Evolutionary conservation across 1,140 invertebrate genomes (phyloP), one percentile per base, ranked within the genome.

Genomic region (Streblospio benedicti): DNA sequence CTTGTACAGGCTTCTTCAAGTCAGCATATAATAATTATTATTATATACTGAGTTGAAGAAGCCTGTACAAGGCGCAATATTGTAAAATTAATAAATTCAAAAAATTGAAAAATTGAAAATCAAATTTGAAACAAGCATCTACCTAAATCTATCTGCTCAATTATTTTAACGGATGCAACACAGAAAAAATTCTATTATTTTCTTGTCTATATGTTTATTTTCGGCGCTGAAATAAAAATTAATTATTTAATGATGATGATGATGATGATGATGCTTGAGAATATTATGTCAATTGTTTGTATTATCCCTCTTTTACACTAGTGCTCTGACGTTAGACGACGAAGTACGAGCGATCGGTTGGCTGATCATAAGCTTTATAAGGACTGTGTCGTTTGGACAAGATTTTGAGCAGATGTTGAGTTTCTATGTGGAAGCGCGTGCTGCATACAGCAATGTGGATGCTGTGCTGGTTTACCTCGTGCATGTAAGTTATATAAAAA

Each of bases 351-450:
- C 89, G 74, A 90, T 94, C 49, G 85, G 89, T 5, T 83, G 85
- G 60, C 76, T 96, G 23, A 89, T 97, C 53, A 88, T 86, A 63
- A 83, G 83, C 61, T 86, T 93, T 61, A 84, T 97, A 18, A 81
- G 85, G 67, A 83, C 84, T 52, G 87, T 96, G 4, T 83, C 86
- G 65, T 92, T 88, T 75, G 87, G 88, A 30, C 79, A 85, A 38
- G 89, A 96, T 77, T 87, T 91, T 75, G 91, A 94, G 74, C 87
- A 89, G 68, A 90, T 94, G 72, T 80, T 97, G 2, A 87, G 85
- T 72, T 97, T 96, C 80, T 96, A 91, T 78, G 92, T 91, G 2
- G 92, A 97, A 76, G 87, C 90, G 12, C 81, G 94, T 62, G 86
- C 86, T 23, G 83, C 86, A 0, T 97, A 95, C 77, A 86, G 87